Base-by-base conservation (phyloP, 2,113 vertebrate genomes). In the Poecile atricapillus region DNA sequence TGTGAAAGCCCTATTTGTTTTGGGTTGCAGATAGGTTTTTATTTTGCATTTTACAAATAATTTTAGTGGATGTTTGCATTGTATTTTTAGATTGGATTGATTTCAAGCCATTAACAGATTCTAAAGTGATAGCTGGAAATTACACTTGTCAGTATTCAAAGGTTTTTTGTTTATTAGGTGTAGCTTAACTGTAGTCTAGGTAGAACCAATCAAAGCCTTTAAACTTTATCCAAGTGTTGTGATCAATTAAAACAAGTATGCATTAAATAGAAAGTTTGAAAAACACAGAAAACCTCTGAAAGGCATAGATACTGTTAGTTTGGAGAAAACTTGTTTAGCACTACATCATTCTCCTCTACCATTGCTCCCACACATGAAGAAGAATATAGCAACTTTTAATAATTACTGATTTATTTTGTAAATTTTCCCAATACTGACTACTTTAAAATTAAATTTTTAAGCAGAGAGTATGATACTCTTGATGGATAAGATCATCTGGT, bases 151-250 rank as follows among this genome's bases (percentile, higher is more conserved):
- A 83, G 22, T 91, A 79, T 79, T 65, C 39, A 67, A 70, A 85
- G 67, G 10, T 30, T 63, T 69, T 73, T 77, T 79, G 23, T 77
- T 93, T 80, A 27, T 62, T 83, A 88, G 64, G 4, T 95, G 69
- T 82, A 58, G 55, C 8, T 63, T 92, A 74, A 89, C 46, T 89
- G 44, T 73, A 80, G 47, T 85, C 49, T 86, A 59, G 39, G 23
- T 27, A 96, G 67, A 95, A 94, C 75, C 20, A 60, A 82, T 93
- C 73, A 89, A 89, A 96, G 90, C n/a, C 44, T 95, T 97, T 91
- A 58, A 70, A 62, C 13, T 88, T 71, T 19, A 22, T 69, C 43
- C 19, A 55, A 52, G 55, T 52, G 39, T 70, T 93, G 37, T 2
- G 20, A 64, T 65, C 47, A 93, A 75, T n/a, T 60, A 55, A 21